Evolutionary conservation across 2,797 vertebrate genomes (phyloP).

Genomic region (Typhlichthys subterraneus): DNA sequence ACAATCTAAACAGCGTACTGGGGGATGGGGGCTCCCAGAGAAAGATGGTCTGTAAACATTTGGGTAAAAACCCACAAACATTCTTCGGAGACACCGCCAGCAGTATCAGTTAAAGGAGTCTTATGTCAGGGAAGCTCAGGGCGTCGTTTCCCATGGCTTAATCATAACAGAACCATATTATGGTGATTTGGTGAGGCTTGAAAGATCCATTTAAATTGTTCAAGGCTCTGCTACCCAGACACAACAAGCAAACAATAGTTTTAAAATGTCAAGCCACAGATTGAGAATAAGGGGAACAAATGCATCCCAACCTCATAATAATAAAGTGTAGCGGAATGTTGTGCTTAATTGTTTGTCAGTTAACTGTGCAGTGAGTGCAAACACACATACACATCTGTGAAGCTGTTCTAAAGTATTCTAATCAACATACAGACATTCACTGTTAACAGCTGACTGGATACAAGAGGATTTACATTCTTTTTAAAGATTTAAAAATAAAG

Average conservation of each 20-base stretch:
- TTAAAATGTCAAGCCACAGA: no score
- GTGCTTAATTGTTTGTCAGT: no score
- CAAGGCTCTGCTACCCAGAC: background rate
- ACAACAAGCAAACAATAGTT: no score
- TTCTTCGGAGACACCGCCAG: slow-evolving; percentile 63
- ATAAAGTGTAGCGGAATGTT: no score
- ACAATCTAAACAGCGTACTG: background rate
- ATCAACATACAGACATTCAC: background rate
- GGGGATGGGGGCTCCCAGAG: slow-evolving; percentile 8
- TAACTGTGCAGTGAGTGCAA: no score
- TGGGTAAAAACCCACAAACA: slow-evolving; percentile 31
- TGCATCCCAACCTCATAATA: no score
- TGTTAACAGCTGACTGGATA: background rate
- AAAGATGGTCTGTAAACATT: slow-evolving; percentile 32
- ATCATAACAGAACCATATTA: slow-evolving; percentile 1
- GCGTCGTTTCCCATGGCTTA: slow-evolving; percentile 23
- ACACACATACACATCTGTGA: no score
- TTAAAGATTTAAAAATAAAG: background rate
- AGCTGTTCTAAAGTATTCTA: no score
- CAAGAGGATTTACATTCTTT: background rate
- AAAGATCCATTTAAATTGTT: background rate
- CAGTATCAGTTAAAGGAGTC: slow-evolving; percentile 57
- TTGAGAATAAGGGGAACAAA: no score
- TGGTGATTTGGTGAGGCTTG: background rate
- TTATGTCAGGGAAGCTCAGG: slow-evolving; percentile 27